Percentiles rank a stretch among this genome's conserved stretches.
phyloP scores from a whole-genome alignment of 2,888 invertebrate species.

The Drosophila barbarae region DNA sequence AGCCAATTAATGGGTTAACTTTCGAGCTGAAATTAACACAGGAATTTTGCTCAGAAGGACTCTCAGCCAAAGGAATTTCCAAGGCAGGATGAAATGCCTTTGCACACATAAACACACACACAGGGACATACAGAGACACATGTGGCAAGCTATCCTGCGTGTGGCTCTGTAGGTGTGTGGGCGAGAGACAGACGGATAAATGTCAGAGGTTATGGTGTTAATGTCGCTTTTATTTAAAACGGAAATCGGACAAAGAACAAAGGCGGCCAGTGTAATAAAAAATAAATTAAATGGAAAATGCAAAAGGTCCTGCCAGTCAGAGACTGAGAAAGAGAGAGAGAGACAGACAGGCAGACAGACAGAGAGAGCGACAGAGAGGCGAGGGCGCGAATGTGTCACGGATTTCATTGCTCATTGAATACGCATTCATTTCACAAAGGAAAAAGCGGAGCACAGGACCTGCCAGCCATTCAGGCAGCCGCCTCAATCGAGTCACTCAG shows the following conservation, averaged over 20 bases:
- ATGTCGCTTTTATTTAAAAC: slow-evolving; percentile 75
- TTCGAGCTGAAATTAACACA: slow-evolving; percentile 34
- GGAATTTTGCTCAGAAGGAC: slow-evolving; percentile 26
- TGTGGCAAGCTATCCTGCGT: slow-evolving; percentile 43
- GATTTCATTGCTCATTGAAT: slow-evolving; percentile 76
- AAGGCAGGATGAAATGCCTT: slow-evolving; percentile 33
- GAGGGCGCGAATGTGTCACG: slow-evolving; percentile 75
- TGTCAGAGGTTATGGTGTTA: slow-evolving; percentile 75
- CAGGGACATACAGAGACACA: slow-evolving; percentile 29
- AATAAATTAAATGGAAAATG: slow-evolving; percentile 75
- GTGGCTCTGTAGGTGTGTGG: slow-evolving; percentile 28
- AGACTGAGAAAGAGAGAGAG: slow-evolving; percentile 6
- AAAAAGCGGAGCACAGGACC: slow-evolving; percentile 40
- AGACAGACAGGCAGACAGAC: background rate
- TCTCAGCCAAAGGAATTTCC: slow-evolving; percentile 16
- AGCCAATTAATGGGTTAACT: slow-evolving; percentile 52
- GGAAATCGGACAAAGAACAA: slow-evolving; percentile 61
- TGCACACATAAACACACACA: slow-evolving; percentile 32
- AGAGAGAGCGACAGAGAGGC: slow-evolving; percentile 3
- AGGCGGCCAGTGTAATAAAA: slow-evolving; percentile 63
- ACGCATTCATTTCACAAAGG: slow-evolving; percentile 71
- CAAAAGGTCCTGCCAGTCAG: slow-evolving; percentile 27
- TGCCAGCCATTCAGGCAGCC: slow-evolving; percentile 68
- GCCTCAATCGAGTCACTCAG: slow-evolving; percentile 72
- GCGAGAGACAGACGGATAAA: slow-evolving; percentile 52